Evolutionary conservation across 2,113 vertebrate species (phyloP).

Genomic region (Megaceryle torquata): DNA sequence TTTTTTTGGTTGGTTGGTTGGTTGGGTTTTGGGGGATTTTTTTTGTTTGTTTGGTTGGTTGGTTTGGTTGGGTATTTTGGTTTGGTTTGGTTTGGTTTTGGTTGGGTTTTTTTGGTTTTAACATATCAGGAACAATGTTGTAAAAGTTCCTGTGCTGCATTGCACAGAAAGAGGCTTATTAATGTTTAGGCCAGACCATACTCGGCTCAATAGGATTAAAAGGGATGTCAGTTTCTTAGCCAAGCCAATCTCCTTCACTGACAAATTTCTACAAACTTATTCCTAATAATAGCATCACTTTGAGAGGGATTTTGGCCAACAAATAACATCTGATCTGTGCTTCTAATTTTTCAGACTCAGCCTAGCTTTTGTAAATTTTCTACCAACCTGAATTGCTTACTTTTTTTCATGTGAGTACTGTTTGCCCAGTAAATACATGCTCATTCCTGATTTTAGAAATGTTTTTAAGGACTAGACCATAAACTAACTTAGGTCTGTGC

Average conservation of each 20-base stretch:
- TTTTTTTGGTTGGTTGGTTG: too few species aligned
- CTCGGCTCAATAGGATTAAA: constrained; percentile 20
- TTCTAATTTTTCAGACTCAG: neutral
- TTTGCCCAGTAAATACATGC: neutral
- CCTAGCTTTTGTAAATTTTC: neutral
- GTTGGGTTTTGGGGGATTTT: neutral
- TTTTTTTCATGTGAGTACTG: neutral
- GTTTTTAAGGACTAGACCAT: neutral
- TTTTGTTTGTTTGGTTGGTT: too few species aligned
- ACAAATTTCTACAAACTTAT: constrained; percentile 47
- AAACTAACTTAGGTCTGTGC: neutral
- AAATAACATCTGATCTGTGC: constrained; percentile 16
- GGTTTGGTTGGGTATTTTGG: too few species aligned
- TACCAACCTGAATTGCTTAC: neutral
- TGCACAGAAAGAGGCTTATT: neutral
- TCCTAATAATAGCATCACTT: constrained; percentile 32
- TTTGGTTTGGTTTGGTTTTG: neutral
- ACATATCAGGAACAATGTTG: neutral
- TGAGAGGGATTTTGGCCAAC: constrained; percentile 1
- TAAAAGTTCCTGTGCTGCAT: neutral
- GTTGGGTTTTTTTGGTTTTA: neutral
- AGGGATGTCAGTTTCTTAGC: neutral
- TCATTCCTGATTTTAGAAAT: neutral
- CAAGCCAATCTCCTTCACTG: constrained; percentile 35
- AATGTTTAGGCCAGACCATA: neutral